Conservation (phyloP, 1,140 invertebrate species). For the Ceratoteleas bidentatus region DNA sequence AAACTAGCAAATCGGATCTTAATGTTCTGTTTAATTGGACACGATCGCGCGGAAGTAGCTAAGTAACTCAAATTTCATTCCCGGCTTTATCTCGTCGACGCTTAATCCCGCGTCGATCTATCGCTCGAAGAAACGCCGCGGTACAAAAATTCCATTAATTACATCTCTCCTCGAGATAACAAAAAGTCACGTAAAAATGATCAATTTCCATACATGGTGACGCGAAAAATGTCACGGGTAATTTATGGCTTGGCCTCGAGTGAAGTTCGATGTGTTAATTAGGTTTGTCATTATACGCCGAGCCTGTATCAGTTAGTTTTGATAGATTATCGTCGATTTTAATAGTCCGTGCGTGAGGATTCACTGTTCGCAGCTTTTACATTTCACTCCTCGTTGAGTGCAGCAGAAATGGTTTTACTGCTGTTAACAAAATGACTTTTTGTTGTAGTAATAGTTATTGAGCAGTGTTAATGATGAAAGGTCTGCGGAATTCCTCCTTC, state of each 20-base stretch:
- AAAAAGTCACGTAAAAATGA: conserved; percentile 25
- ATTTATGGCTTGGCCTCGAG: conserved; percentile 36
- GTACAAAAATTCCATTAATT: conserved; percentile 46
- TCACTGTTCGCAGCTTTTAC: no score
- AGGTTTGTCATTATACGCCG: conserved; percentile 24
- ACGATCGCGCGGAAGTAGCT: conserved; percentile 39
- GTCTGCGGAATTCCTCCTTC: no score
- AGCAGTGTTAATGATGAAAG: no score
- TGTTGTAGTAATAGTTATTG: no score
- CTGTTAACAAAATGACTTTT: no score
- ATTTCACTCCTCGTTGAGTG: no score
- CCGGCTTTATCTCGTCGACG: conserved; percentile 32
- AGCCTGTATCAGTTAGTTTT: conserved; percentile 8
- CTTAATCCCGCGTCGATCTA: conserved; percentile 29
- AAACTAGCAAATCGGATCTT: conserved; percentile 48
- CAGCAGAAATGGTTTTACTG: no score
- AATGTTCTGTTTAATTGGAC: conserved; percentile 43
- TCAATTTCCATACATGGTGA: conserved; percentile 29
- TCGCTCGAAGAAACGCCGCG: conserved; percentile 25
- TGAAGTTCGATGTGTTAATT: conserved; percentile 43
- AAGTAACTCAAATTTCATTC: conserved; percentile 47
- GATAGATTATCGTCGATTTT: conserved; percentile 23
- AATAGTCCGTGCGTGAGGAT: background rate
- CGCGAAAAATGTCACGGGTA: conserved; percentile 36
- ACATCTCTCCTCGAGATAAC: conserved; percentile 22